Percentiles rank a stretch among this genome's conserved stretches.
Evolutionary conservation across 2,113 vertebrate species (phyloP).

Genomic region (Rhynchomys soricoides): DNA sequence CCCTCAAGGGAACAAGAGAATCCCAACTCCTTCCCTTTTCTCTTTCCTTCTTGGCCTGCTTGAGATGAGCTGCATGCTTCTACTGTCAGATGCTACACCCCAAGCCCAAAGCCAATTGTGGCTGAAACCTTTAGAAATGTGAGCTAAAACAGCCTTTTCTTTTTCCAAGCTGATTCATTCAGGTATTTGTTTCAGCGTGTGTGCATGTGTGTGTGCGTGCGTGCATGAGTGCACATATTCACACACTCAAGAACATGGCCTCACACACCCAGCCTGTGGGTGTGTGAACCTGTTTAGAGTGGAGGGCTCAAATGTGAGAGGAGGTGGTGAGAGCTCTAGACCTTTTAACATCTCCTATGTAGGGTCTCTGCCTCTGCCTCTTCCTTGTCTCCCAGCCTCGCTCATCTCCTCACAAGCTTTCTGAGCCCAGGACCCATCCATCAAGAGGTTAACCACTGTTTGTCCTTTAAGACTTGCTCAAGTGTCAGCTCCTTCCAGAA

Average conservation of each 20-base stretch:
- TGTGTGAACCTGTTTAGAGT: background rate
- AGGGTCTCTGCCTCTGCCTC: background rate
- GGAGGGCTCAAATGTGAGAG: background rate
- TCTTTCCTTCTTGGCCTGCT: background rate
- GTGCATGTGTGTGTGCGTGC: background rate
- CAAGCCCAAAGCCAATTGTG: background rate
- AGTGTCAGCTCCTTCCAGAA: slow-evolving; percentile 23
- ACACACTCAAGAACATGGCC: too few species aligned
- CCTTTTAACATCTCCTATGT: background rate
- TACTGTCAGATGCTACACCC: too few species aligned
- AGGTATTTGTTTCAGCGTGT: background rate
- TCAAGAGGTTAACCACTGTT: background rate
- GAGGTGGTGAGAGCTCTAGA: background rate
- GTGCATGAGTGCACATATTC: too few species aligned
- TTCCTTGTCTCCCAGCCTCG: background rate
- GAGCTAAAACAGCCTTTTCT: background rate
- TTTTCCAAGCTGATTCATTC: background rate
- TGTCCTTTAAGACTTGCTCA: background rate
- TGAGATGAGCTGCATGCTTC: background rate
- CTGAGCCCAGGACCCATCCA: background rate
- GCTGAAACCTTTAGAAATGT: background rate
- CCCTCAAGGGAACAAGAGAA: background rate
- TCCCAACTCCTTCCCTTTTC: background rate
- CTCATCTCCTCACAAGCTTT: accelerated
- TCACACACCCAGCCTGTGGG: background rate